A percentile compares a stretch with the other conserved stretches of the same genome.
These are phyloP conservation scores for Anastatus disparis DNA, from an alignment of 1,140 invertebrate species.

Conservation along the genomic window DNA sequence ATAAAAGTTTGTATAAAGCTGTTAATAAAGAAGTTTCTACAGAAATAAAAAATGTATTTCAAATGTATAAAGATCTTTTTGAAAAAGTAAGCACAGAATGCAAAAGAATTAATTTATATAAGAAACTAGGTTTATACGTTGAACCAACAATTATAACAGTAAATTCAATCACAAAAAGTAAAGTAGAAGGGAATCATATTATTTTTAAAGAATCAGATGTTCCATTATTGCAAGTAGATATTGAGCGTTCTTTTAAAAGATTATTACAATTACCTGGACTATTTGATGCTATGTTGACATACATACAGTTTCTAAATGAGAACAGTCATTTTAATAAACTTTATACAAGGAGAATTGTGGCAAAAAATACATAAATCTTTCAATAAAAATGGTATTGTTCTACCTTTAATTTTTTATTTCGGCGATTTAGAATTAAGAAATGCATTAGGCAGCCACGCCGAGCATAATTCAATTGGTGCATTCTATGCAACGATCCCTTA, in stretches of 20 bases:
- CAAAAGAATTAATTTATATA: slow-evolving; percentile 4
- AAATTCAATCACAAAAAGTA: neutral
- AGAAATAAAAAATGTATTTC: neutral
- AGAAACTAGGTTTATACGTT: neutral
- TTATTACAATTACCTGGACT: slow-evolving; percentile 2
- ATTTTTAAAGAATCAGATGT: neutral
- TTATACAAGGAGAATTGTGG: slow-evolving; percentile 18
- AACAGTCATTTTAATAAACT: slow-evolving; percentile 23
- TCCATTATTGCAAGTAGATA: neutral
- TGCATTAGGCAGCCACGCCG: slow-evolving; percentile 37
- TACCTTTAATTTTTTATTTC: slow-evolving; percentile 44
- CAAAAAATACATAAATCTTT: slow-evolving; percentile 1
- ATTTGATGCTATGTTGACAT: neutral
- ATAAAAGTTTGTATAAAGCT: neutral
- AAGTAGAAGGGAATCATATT: neutral
- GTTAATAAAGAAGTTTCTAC: neutral
- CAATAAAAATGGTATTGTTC: slow-evolving; percentile 26
- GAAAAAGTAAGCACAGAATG: neutral
- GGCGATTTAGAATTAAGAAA: slow-evolving; percentile 42
- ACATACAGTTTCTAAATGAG: neutral
- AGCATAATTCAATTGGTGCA: slow-evolving; percentile 27
- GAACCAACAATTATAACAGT: neutral
- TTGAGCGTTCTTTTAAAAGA: neutral
- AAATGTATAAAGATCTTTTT: neutral
- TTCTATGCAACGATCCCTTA: slow-evolving; percentile 24